Evolutionary conservation across 2,113 vertebrate genomes (phyloP).

Genomic region (Marmota monax): DNA sequence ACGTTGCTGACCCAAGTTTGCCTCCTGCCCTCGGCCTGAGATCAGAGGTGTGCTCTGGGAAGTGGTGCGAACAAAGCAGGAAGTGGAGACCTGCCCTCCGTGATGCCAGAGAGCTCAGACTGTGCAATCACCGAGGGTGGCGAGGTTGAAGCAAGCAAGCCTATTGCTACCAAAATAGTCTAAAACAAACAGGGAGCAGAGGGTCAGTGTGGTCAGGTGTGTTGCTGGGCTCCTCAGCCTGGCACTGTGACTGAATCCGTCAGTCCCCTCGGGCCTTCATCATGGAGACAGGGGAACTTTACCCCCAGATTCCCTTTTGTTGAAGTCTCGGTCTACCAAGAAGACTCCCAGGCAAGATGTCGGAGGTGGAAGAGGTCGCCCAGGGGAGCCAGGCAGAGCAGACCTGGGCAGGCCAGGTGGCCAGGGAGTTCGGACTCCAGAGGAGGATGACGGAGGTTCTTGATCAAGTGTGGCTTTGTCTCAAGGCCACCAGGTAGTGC

Average conservation of each 20-base stretch:
- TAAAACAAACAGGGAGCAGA: background rate
- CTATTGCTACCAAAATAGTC: background rate
- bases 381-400: background rate
- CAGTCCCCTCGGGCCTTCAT: background rate
- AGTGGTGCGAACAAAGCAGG: background rate
- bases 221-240: background rate
- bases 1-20: background rate
- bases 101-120: background rate
- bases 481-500: background rate
- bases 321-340: background rate
- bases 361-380: too few species aligned
- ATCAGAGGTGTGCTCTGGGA: background rate
- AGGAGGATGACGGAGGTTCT: background rate
- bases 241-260: background rate
- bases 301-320: background rate
- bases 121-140: background rate
- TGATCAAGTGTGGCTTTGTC: background rate
- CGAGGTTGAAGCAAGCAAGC: background rate
- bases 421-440: background rate
- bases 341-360: background rate
- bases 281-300: background rate
- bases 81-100: background rate
- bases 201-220: accelerated
- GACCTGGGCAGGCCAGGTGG: background rate
- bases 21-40: background rate